Base-by-base conservation (phyloP, 2,797 vertebrate species). In the Cryptoprocta ferox region DNA sequence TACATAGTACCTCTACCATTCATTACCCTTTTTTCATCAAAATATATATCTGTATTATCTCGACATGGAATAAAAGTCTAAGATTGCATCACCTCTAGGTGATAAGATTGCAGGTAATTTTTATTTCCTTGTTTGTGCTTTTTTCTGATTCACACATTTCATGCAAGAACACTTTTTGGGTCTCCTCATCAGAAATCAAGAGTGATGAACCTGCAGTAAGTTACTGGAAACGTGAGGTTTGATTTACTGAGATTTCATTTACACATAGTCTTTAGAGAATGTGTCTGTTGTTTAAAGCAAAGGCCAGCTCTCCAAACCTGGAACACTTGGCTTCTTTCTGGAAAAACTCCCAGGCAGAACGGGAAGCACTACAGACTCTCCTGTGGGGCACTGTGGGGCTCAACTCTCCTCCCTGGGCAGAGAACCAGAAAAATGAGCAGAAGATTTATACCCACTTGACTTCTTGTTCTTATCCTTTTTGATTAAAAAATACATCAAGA, bases 401-500 rank as follows among this genome's bases (percentile, higher is more conserved):
- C 85, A 37, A 81, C 26, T 16, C 45, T 37, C 66, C 26, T 96
- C 76, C 39, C 68, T 79, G 80, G 80, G 45, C 68, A 89, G 45
- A 24, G 95, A 76, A 95, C 94, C 82, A 92, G 82, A 66, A 94
- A 94, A 96, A 94, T 59, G 50, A 96, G 92, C 86, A 21, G 56
- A 45, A 98, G 97, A 97, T 97, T 92, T 97, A 98, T 95, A 85
- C 76, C 48, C 70, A 83, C 87, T 95, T 98, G 90, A 95, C 91
- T 98, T 97, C 82, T 91, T 95, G 21, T 96, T 98, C 94, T 96
- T 97, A 98, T 88, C 65, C 90, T 91, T 98, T 98, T 97, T 98
- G 94, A 98, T 98, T 98, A 98, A 94, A 98, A 97, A 98, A 98
- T 95, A 96, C 84, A 98, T 97, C 98, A 96, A 97, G 96, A 98